These are phyloP conservation scores for Gavia stellata DNA, from an alignment of 2,113 vertebrate species.

Conservation along the genomic window DNA sequence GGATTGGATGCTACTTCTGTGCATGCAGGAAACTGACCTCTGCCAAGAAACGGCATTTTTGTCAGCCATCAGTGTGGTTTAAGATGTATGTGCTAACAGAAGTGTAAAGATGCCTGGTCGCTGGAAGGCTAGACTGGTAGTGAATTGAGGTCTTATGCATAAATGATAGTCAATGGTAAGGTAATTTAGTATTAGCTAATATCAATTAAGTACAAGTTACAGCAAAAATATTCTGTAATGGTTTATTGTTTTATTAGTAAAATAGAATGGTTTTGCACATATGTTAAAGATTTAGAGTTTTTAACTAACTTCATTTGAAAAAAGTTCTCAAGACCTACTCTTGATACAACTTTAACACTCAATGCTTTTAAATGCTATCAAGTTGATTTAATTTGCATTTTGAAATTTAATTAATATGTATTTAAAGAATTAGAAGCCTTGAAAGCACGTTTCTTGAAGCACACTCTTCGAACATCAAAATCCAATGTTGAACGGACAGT, in stretches of 20 bases:
- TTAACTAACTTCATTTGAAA: neutral
- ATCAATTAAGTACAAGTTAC: neutral
- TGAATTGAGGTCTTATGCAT: neutral
- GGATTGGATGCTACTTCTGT: neutral
- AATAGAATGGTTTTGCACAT: neutral
- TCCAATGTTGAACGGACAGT: conserved; percentile 71
- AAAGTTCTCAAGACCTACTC: neutral
- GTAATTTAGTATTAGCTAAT: neutral
- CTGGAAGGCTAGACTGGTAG: neutral
- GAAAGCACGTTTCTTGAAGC: conserved; percentile 89
- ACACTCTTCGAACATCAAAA: conserved; percentile 64
- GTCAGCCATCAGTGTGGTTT: neutral
- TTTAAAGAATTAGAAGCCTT: conserved; percentile 86
- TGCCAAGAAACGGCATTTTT: neutral
- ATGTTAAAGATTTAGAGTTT: neutral
- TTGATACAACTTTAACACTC: neutral
- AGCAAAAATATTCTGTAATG: neutral
- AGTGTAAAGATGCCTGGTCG: neutral
- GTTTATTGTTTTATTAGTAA: neutral
- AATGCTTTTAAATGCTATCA: neutral
- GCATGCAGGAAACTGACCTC: neutral
- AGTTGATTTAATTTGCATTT: neutral
- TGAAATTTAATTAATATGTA: neutral
- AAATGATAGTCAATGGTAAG: neutral
- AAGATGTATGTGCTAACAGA: neutral